These are phyloP conservation scores for Zygaena filipendulae DNA, from an alignment of 2,888 invertebrate species.

Conservation along the genomic window DNA sequence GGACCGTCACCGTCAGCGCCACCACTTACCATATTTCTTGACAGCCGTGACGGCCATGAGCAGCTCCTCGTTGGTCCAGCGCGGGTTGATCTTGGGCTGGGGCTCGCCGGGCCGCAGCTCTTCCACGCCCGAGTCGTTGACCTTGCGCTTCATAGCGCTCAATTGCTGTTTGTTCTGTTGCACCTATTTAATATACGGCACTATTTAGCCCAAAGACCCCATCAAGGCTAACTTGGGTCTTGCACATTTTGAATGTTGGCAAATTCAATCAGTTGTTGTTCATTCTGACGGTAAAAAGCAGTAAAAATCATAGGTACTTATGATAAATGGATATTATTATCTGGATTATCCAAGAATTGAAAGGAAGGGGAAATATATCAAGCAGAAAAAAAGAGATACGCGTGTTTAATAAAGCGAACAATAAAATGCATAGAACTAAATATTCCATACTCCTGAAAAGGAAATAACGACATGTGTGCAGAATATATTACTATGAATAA, in stretches of 20 bases:
- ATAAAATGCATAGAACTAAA: constrained; percentile 21
- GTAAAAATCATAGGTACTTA: too few relatives aligned
- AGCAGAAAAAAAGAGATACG: constrained; percentile 21
- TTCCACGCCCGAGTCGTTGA: constrained; percentile 67
- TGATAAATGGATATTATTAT: too few relatives aligned
- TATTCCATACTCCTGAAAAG: too few relatives aligned
- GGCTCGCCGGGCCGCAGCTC: constrained; percentile 72
- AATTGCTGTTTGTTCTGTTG: constrained; percentile 95
- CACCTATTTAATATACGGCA: constrained; percentile 70
- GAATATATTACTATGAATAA: constrained; percentile 43
- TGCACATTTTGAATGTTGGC: too few relatives aligned
- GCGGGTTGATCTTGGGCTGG: constrained; percentile 79
- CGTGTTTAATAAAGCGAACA: too few relatives aligned
- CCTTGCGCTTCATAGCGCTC: constrained; percentile 86
- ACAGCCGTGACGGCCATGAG: constrained; percentile 91
- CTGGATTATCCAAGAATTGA: constrained; percentile 58
- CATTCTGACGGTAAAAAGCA: constrained; percentile 8
- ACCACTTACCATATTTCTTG: constrained; percentile 82
- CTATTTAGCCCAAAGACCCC: too few relatives aligned
- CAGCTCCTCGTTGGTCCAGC: constrained; percentile 94
- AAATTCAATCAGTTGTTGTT: too few relatives aligned
- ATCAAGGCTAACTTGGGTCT: too few relatives aligned
- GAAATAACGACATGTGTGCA: constrained; percentile 63
- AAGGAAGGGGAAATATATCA: constrained; percentile 17
- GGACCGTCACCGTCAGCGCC: too few relatives aligned